Conservation (phyloP, 1,140 invertebrate species). For the Argopecten irradians region DNA sequence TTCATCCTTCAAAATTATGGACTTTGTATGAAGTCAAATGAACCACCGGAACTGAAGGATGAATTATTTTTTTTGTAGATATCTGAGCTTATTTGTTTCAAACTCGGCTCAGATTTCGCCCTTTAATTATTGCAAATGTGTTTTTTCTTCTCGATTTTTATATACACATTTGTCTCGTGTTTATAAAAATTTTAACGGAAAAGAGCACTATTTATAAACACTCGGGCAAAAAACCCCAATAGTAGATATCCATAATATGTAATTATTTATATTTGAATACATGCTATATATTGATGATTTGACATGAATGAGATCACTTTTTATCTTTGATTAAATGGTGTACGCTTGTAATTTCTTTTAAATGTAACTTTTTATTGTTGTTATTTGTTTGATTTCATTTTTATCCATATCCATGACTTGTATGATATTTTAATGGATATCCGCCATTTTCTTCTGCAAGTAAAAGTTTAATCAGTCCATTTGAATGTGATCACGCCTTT, state of each 20-base stretch:
- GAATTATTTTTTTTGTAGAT: neutral
- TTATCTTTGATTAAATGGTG: neutral
- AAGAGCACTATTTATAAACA: conserved; percentile 80
- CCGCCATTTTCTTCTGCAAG: neutral
- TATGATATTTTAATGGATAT: neutral
- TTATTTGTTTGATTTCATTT: conserved; percentile 13
- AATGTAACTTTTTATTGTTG: conserved; percentile 20
- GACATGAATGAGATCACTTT: neutral
- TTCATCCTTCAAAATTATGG: conserved; percentile 31
- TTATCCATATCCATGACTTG: neutral
- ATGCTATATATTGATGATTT: neutral
- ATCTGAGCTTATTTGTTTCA: conserved; percentile 22
- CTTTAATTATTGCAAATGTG: conserved; percentile 77
- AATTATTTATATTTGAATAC: neutral
- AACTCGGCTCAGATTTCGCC: conserved; percentile 58
- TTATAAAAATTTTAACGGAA: conserved; percentile 79
- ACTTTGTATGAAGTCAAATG: conserved; percentile 27
- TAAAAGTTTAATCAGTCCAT: neutral
- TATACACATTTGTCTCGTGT: conserved; percentile 79
- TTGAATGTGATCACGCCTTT: neutral
- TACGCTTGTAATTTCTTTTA: neutral
- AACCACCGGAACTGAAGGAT: neutral
- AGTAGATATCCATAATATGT: neutral
- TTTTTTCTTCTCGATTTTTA: conserved; percentile 60
- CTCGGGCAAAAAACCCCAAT: conserved; percentile 72